Evolutionary conservation across 2,113 vertebrate genomes (phyloP), one percentile per base, ranked within the genome.

Genomic region (Semnornis frantzii): DNA sequence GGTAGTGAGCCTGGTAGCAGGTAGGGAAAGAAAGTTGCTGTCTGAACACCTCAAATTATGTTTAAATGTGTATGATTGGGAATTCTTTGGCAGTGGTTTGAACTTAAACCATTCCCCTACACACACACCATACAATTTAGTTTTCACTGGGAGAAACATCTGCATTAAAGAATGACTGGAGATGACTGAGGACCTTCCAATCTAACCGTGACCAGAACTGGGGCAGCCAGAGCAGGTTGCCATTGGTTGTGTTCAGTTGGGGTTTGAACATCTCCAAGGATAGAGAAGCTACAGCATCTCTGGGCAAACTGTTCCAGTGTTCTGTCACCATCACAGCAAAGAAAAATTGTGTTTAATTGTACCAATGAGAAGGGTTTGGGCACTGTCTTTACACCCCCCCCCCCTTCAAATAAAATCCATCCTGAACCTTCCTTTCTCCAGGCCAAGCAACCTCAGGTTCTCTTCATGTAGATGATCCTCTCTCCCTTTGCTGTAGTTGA

Each of bases 51-150:
- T 7, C 58, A 21, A 30, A 48, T 44, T 77, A 1, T 15, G 25
- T 48, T 48, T n/a, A 30, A 23, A 33, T 64, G 18, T 18, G 24
- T 42, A 34, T 13, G 27, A 6, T 2, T 83, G 46, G 50, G 21
- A 52, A 2, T 4, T 59, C 13, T 81, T 63, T 19, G 4, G 8
- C 9, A 52, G 33, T 19, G 5, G 5, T 92, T 50, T 62, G 27
- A 15, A 54, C 31, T 6, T 2, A 52, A 73, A 19, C n/a, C 4
- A 4, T 5, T 8, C 3, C 15, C 6, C 24, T n/a, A n/a, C 4
- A 5, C 3, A 9, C 23, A 6, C 3, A 25, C 9, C 4, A 4
- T 16, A 2, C 2, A 6, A 21, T 84, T 59, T 39, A 11, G 3
- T 18, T 70, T 85, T 70, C 6, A 13, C 8, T 50, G 8, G 63